phyloP scores from a whole-genome alignment of 2,888 invertebrate species.

The Peribatodes rhomboidaria region DNA sequence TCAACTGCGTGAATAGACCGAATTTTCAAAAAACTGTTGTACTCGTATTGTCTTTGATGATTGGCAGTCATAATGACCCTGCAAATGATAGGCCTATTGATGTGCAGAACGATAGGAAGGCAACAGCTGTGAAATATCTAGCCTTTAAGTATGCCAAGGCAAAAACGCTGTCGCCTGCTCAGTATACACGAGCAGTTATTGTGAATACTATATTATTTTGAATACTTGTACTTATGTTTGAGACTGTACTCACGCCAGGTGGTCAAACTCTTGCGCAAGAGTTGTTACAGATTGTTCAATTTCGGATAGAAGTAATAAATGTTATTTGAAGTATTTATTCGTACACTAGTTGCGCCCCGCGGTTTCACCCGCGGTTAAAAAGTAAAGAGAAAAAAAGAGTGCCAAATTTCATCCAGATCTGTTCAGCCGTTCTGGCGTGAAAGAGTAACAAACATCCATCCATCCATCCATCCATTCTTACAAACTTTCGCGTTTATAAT shows the following conservation, averaged over 20 bases:
- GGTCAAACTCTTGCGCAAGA: slow-evolving; percentile 13
- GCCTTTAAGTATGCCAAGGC: slow-evolving; percentile 63
- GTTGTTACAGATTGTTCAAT: neutral
- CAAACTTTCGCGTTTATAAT: too few species aligned
- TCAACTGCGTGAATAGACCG: too few species aligned
- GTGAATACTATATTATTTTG: slow-evolving; percentile 15
- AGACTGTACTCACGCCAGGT: slow-evolving; percentile 6
- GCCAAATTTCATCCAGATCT: too few species aligned
- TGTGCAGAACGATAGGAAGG: slow-evolving; percentile 47
- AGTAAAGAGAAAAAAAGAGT: too few species aligned
- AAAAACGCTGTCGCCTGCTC: slow-evolving; percentile 52
- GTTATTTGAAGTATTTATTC: neutral
- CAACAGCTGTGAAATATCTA: slow-evolving; percentile 59
- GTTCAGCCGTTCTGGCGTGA: too few species aligned
- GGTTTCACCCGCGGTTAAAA: too few species aligned
- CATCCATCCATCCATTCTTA: too few species aligned
- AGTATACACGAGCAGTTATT: slow-evolving; percentile 24
- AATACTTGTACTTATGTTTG: slow-evolving; percentile 12
- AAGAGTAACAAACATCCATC: too few species aligned
- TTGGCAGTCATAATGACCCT: slow-evolving; percentile 19
- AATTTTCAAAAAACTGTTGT: neutral
- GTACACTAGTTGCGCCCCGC: neutral
- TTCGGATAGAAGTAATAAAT: neutral
- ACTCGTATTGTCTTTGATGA: neutral
- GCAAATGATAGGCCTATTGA: slow-evolving; percentile 30